Base-by-base conservation (phyloP, 92 coral and sea anemone genomes). In the Pocillopora meandrina region DNA sequence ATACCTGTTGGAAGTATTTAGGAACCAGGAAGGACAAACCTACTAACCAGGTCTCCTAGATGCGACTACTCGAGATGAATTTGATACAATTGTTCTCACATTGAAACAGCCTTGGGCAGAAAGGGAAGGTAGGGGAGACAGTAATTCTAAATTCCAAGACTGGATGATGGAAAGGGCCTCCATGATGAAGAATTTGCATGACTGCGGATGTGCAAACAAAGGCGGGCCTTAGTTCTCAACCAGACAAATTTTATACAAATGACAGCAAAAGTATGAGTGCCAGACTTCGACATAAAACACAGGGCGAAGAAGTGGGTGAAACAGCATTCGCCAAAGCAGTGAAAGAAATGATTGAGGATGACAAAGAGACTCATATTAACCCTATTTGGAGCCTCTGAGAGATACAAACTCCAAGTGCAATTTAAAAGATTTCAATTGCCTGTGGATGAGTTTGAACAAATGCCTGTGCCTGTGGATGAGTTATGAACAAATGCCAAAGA, bases 181-280 rank as follows among this genome's bases (percentile, higher is more conserved):
- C 7, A 83, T 86, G 70, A 90, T 87, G 93, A 86, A 90, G 69
- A 65, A 81, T n/a, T 26, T 82, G 88, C 12, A 86, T 90, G 93
- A 90, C 82, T 64, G 42, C 88, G 2, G 26, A 68, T 2, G 90
- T 87, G 10, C 56, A 88, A 14, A 87, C 90, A 14, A 68, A 75
- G 26, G 91, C 93, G 9, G 88, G 88, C 35, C 62, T 86, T 13
- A 90, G 93, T 8, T 35, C 56, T 17, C 93, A 82, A 3, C 90
- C 90, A 34, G 26, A 26, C 26, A 60, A 58, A 55, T 90, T 21
- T 26, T 86, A 86, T 71, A 87, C 85, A 19, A 90, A 90, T 36
- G 93, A 90, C 68, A 58, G 76, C 10, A 88, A 90, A 66, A 79
- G 77, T 71, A 86, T 75, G 57, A 90, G 86, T 84, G 76, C 75